Evolutionary conservation across 2,797 vertebrate genomes (phyloP).

Genomic region (Buceros bicornis): DNA sequence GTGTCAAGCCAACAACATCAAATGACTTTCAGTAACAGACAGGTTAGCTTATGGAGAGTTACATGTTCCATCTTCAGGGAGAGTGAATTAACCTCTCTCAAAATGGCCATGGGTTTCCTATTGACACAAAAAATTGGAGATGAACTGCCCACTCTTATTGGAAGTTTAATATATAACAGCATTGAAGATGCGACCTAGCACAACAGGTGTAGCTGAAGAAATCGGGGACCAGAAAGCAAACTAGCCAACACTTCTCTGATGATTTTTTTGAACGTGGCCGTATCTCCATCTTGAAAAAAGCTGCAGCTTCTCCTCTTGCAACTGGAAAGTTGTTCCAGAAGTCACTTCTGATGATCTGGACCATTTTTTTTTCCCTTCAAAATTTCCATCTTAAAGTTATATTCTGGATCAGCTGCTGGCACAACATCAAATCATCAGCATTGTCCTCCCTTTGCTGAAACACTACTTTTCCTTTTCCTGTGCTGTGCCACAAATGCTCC

Average conservation of each 20-base stretch:
- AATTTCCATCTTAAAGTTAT: conserved; percentile 16
- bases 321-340: neutral
- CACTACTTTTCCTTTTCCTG: conserved; percentile 17
- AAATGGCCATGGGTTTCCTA: neutral
- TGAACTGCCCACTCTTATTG: neutral
- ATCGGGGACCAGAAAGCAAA: neutral
- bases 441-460: conserved; percentile 34
- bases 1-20: neutral
- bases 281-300: neutral
- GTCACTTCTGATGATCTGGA: neutral
- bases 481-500: conserved; percentile 11
- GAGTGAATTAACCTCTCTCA: neutral
- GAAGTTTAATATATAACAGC: neutral
- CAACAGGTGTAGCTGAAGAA: neutral
- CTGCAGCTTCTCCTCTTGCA: neutral
- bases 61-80: neutral
- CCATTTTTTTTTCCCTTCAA: neutral
- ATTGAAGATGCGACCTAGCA: neutral
- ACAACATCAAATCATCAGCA: neutral
- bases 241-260: neutral
- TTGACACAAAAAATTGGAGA: neutral
- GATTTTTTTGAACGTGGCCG: neutral
- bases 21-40: neutral
- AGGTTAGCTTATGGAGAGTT: neutral
- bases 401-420: conserved; percentile 8